Base-by-base conservation (phyloP, 2,113 vertebrate species). In the Ascaphus truei region DNA sequence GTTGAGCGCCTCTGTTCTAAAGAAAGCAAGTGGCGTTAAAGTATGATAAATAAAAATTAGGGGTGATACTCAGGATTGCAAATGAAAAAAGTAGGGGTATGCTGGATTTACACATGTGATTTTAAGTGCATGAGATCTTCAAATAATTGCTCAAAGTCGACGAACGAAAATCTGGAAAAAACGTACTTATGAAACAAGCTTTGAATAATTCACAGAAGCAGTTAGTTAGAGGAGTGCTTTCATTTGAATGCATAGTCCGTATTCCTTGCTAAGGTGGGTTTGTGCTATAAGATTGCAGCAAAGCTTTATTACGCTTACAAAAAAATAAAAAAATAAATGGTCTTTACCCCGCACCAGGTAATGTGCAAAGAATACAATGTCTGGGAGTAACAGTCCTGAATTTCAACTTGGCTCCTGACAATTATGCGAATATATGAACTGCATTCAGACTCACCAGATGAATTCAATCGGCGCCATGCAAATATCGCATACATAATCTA, bases 401-500 rank as follows among this genome's bases (percentile, higher is more conserved):
- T 87, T 86, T 84, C 75, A 86, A 75, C 79, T 83, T 77, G 79
- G 76, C 73, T 84, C 76, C 80, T 83, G 83, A 82, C 78, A 80
- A 83, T 81, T 85, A 83, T 25, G 61, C 80, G 85, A 86, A 84
- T 79, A 77, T 82, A 81, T 77, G 80, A 84, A 79, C 79, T 55
- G 53, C 66, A 74, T 85, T 89, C 83, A 83, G 77, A 85, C 80
- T 81, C 85, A 71, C 80, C 87, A 90, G 89, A 88, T 88, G 87
- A 92, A 86, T 90, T 90, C 83, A 90, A 88, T 90, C 88, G 90
- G 80, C 77, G 29, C 59, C 65, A 76, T 80, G 83, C 83, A 88
- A 90, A 90, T 88, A 91, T 81, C 56, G 80, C 88, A 90, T 90
- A 84, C 88, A 91, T 88, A 90, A 90, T 90, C 89, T 90, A 90